These are phyloP conservation scores for Lucinisca nassula DNA, from an alignment of 2,888 invertebrate genomes.

Conservation along the genomic window DNA sequence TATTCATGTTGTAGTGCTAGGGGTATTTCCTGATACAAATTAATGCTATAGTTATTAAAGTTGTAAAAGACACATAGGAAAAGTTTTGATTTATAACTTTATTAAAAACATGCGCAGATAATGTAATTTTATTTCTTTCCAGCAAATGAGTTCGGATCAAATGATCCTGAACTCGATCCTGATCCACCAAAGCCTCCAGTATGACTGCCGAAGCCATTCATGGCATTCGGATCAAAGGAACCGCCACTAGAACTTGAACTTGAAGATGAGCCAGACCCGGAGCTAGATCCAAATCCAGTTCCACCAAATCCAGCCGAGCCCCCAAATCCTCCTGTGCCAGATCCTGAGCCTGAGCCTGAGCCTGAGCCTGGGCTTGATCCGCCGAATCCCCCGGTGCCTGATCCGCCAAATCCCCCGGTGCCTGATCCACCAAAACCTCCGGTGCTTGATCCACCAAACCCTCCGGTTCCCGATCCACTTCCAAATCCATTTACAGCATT, in stretches of 20 bases:
- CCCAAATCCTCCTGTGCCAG: background rate
- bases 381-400: background rate
- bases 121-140: slow-evolving; percentile 37
- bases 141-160: slow-evolving; percentile 35
- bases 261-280: background rate
- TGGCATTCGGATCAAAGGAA: background rate
- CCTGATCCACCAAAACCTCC: background rate
- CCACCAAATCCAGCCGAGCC: slow-evolving; percentile 9
- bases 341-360: background rate
- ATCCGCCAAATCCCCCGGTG: background rate
- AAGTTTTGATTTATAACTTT: too few relatives aligned
- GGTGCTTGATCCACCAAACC: background rate
- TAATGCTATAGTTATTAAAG: too few relatives aligned
- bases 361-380: background rate
- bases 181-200: background rate
- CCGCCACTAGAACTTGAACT: background rate
- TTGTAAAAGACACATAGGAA: too few relatives aligned
- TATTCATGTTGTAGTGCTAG: too few relatives aligned
- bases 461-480: background rate
- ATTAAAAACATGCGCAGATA: too few relatives aligned
- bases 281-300: slow-evolving; percentile 20
- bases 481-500: slow-evolving; percentile 33
- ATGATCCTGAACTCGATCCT: slow-evolving; percentile 1
- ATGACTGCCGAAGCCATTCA: slow-evolving; percentile 22
- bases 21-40: too few relatives aligned